phyloP scores from a whole-genome alignment of 2,113 vertebrate species.

The Tricholaema leucomelas region DNA sequence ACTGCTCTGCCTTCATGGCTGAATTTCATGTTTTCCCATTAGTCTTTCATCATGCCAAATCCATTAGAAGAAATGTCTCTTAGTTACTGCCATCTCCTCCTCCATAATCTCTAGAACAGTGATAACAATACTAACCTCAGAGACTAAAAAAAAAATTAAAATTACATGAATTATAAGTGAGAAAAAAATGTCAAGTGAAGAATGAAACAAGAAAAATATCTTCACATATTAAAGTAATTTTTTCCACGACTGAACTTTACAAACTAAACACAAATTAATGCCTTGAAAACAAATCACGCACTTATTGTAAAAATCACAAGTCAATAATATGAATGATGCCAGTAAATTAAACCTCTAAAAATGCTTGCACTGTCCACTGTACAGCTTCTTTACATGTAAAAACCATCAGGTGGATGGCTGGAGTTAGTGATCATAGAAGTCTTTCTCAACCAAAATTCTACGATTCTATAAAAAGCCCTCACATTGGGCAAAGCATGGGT shows the following conservation, averaged over 20 bases:
- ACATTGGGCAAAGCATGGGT: background rate
- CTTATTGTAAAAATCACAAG: background rate
- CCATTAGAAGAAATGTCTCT: background rate
- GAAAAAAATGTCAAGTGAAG: background rate
- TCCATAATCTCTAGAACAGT: background rate
- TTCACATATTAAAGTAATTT: background rate
- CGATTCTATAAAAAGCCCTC: background rate
- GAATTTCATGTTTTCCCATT: background rate
- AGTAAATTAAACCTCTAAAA: background rate
- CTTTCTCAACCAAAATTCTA: too few relatives aligned
- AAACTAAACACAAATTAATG: background rate
- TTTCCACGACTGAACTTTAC: background rate
- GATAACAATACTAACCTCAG: background rate
- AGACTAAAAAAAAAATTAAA: background rate
- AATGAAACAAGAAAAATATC: background rate
- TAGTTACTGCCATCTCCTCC: background rate
- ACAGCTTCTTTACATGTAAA: background rate
- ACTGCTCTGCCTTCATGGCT: background rate
- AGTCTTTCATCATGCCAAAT: background rate
- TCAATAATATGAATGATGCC: background rate
- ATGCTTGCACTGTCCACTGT: background rate
- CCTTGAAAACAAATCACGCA: background rate
- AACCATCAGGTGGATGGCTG: too few relatives aligned
- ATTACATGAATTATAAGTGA: background rate
- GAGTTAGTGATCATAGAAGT: too few relatives aligned